A percentile compares a stretch with the other conserved stretches of the same genome.
Evolutionary conservation across 2,888 invertebrate species (phyloP).

Genomic region (Phrixothrix hirtus): DNA sequence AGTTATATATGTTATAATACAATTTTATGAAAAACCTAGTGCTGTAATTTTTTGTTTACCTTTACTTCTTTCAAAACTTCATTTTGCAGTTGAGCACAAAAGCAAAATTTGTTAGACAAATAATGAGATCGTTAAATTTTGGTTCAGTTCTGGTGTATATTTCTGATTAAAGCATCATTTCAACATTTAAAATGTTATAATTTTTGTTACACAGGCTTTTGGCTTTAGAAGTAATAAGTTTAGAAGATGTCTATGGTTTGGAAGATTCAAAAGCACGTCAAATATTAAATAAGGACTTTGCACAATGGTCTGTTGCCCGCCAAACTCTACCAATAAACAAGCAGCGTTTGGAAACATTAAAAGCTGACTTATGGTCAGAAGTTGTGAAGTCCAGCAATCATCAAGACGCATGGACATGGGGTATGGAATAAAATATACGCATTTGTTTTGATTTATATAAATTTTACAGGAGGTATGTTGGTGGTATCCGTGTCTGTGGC

Average conservation of each 20-base stretch:
- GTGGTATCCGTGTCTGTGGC: slow-evolving; percentile 88
- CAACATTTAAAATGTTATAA: background rate
- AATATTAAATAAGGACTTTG: slow-evolving; percentile 75
- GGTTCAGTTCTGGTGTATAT: too few species aligned
- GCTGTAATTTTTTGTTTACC: too few species aligned
- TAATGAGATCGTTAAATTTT: too few species aligned
- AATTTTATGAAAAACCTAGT: too few species aligned
- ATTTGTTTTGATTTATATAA: background rate
- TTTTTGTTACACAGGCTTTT: slow-evolving; percentile 60
- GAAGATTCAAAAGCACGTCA: slow-evolving; percentile 79
- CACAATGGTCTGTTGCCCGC: slow-evolving; percentile 77
- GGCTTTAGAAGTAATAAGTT: slow-evolving; percentile 79
- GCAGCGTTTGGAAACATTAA: slow-evolving; percentile 74
- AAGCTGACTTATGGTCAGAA: slow-evolving; percentile 82
- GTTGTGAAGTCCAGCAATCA: slow-evolving; percentile 85
- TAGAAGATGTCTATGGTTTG: slow-evolving; percentile 89
- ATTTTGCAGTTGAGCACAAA: too few species aligned
- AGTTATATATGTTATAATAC: too few species aligned
- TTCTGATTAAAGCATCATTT: too few species aligned
- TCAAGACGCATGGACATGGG: slow-evolving; percentile 90
- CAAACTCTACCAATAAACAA: slow-evolving; percentile 83
- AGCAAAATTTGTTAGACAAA: too few species aligned
- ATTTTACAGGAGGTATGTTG: slow-evolving; percentile 76
- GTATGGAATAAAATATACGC: slow-evolving; percentile 57
- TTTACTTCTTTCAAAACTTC: background rate